A percentile compares a stretch with the other conserved stretches of the same genome.
Conservation (phyloP, 2,113 vertebrate species). For the Brevimyrus niger region DNA sequence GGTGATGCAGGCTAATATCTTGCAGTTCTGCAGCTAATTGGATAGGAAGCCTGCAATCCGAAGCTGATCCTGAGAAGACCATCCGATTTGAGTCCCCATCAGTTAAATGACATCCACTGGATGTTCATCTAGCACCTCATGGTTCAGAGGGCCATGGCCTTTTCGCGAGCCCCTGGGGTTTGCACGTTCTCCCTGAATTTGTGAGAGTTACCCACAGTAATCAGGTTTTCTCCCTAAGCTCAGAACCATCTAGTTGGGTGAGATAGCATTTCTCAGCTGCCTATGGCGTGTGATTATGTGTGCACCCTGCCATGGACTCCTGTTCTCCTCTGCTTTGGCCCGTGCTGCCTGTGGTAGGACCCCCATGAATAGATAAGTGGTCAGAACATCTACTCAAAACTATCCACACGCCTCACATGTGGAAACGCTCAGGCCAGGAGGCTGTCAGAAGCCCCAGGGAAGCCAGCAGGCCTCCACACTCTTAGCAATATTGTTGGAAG, state of each 20-base stretch:
- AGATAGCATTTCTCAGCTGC: neutral
- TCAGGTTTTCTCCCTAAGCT: neutral
- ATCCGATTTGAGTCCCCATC: neutral
- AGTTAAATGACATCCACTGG: neutral
- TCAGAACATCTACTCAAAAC: neutral
- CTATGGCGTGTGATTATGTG: neutral
- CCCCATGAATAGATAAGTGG: neutral
- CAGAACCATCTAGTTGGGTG: neutral
- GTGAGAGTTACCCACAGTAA: neutral
- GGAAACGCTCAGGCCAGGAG: neutral
- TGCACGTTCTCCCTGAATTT: neutral
- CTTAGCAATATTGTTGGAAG: neutral
- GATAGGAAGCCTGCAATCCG: neutral
- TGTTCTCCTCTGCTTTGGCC: neutral
- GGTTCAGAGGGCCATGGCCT: neutral
- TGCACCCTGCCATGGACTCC: neutral
- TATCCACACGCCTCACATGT: neutral
- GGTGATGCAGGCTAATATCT: neutral
- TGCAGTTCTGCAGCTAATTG: neutral
- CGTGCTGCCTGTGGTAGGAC: neutral
- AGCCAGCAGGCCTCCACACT: neutral
- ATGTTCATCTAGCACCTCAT: neutral
- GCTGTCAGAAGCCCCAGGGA: neutral
- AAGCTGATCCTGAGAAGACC: neutral
- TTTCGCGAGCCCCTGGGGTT: neutral